These are phyloP conservation scores for Agelaius phoeniceus DNA, from an alignment of 2,113 vertebrate species.

Conservation along the genomic window DNA sequence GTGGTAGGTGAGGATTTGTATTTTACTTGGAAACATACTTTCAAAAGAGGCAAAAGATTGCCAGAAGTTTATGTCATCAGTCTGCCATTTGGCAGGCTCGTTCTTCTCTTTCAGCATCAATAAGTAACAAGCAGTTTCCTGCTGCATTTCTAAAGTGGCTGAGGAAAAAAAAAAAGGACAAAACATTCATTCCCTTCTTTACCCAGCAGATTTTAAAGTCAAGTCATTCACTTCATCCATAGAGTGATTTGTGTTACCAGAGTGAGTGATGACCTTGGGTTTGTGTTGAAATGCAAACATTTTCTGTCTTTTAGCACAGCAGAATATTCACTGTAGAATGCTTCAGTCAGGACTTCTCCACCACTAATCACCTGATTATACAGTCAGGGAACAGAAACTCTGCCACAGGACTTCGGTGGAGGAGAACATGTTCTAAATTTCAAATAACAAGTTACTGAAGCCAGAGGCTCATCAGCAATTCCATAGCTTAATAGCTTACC, in stretches of 20 bases:
- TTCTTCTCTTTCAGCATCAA: neutral
- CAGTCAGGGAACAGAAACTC: slow-evolving; percentile 23
- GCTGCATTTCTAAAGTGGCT: neutral
- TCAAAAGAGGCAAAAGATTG: neutral
- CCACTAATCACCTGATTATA: slow-evolving; percentile 22
- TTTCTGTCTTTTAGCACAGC: neutral
- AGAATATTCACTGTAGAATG: slow-evolving; percentile 5
- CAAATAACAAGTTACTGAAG: neutral
- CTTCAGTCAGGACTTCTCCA: neutral
- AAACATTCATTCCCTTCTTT: neutral
- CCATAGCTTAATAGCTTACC: neutral
- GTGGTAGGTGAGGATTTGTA: neutral
- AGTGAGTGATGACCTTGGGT: neutral
- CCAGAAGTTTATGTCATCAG: neutral
- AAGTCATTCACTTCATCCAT: neutral
- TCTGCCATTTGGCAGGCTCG: neutral
- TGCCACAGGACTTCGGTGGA: neutral
- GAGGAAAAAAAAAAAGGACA: neutral
- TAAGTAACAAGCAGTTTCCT: neutral
- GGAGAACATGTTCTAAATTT: slow-evolving; percentile 31
- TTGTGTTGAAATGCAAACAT: neutral
- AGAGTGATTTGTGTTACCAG: neutral
- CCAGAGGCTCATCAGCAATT: neutral
- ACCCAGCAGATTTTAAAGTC: neutral
- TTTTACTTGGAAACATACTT: neutral